Evolutionary conservation across 1,140 invertebrate species (phyloP).

Genomic region (Drosophila suzukii): DNA sequence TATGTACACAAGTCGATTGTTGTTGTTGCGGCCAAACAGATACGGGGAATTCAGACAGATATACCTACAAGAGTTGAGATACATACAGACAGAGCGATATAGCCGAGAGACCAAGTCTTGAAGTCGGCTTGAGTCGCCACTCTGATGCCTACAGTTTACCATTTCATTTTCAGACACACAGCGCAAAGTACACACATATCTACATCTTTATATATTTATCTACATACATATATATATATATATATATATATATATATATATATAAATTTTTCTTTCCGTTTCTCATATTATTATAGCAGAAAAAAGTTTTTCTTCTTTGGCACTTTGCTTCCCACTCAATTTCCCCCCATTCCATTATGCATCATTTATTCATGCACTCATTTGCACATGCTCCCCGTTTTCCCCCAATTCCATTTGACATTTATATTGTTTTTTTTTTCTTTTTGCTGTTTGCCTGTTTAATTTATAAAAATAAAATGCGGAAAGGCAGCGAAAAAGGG

Average conservation of each 20-base stretch:
- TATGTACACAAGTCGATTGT: constrained; percentile 62
- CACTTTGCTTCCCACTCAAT: constrained; percentile 20
- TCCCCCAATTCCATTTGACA: constrained; percentile 42
- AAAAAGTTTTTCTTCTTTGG: constrained; percentile 11
- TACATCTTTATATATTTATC: not conserved
- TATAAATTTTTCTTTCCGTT: constrained; percentile 5
- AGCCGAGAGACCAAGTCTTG: constrained; percentile 32
- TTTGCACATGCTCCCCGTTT: constrained; percentile 42
- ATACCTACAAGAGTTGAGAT: not conserved
- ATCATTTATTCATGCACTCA: constrained; percentile 54
- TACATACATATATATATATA: not conserved
- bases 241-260: not conserved
- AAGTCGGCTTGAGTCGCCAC: constrained; percentile 35
- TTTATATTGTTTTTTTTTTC: constrained; percentile 14
- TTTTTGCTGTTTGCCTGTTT: constrained; percentile 19
- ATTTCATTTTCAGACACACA: constrained; percentile 33
- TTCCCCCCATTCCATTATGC: constrained; percentile 43
- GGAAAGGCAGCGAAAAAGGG: constrained; percentile 1
- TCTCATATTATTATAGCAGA: constrained; percentile 18
- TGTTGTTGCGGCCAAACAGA: constrained; percentile 55
- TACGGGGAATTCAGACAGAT: constrained; percentile 31
- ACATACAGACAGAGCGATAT: constrained; percentile 14
- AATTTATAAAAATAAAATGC: constrained; percentile 33
- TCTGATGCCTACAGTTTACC: constrained; percentile 43
- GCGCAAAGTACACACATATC: constrained; percentile 5